Percentiles rank a stretch among this genome's conserved stretches.
Conservation (phyloP, 2,888 invertebrate species). For the Archaeoteleia sp. region DNA sequence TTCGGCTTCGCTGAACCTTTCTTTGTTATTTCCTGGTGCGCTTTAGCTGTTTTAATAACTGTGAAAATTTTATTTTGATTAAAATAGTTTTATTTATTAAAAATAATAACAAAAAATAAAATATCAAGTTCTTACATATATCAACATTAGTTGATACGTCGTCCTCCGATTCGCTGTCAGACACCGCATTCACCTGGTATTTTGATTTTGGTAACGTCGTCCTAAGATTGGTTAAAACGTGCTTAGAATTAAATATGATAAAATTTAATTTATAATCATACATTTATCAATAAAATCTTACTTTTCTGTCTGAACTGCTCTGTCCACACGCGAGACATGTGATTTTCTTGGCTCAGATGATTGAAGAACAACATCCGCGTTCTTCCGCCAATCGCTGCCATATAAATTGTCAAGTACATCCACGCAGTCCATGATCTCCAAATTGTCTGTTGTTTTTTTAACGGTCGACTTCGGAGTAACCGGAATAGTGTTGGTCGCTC, state of each 20-base stretch:
- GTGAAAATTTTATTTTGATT: too few species aligned
- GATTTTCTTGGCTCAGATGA: slow-evolving; percentile 61
- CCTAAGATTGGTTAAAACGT: too few species aligned
- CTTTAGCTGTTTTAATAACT: slow-evolving; percentile 34
- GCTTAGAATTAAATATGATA: slow-evolving; percentile 16
- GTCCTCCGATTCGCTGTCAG: slow-evolving; percentile 54
- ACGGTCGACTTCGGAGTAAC: neutral
- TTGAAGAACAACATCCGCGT: slow-evolving; percentile 60
- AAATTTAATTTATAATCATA: too few species aligned
- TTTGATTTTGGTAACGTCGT: slow-evolving; percentile 51
- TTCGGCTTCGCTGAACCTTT: slow-evolving; percentile 36
- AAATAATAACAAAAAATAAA: neutral
- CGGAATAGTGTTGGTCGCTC: neutral
- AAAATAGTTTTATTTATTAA: slow-evolving; percentile 7
- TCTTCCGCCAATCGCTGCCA: slow-evolving; percentile 78
- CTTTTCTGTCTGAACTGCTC: slow-evolving; percentile 66
- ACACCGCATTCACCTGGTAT: slow-evolving; percentile 13
- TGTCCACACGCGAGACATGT: slow-evolving; percentile 45
- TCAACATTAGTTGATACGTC: slow-evolving; percentile 43
- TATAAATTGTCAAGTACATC: slow-evolving; percentile 76
- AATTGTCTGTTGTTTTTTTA: slow-evolving; percentile 12
- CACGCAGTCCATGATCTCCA: slow-evolving; percentile 61
- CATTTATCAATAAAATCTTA: slow-evolving; percentile 43
- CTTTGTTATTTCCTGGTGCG: slow-evolving; percentile 12
- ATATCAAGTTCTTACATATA: slow-evolving; percentile 51